Evolutionary conservation across 2,797 vertebrate genomes (phyloP).

Genomic region (Anguilla marmorata): DNA sequence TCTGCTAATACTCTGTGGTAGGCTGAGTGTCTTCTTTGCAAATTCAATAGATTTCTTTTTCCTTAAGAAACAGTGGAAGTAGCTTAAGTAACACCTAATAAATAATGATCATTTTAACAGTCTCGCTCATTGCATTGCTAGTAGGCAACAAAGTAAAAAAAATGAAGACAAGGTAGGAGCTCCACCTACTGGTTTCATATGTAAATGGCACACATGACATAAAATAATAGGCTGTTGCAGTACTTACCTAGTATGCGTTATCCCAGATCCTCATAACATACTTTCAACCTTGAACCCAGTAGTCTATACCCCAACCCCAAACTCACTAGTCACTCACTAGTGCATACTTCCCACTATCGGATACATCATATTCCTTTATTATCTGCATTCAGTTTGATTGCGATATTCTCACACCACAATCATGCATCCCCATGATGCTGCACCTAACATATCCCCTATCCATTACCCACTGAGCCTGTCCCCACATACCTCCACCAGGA

Average conservation of each 20-base stretch:
- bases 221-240: no score
- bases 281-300: neutral
- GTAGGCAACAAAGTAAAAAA: neutral
- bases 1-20: no score
- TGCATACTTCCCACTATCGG: no score
- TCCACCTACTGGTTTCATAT: neutral
- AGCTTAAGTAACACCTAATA: neutral
- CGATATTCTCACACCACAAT: neutral
- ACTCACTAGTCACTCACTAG: neutral
- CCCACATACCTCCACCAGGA: conserved; percentile 71
- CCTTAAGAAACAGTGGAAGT: neutral
- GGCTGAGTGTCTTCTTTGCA: neutral
- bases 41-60: neutral
- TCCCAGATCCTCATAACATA: neutral
- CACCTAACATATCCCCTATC: neutral
- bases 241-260: neutral
- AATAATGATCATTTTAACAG: neutral
- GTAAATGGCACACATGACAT: neutral
- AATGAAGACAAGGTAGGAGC: neutral
- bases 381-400: neutral
- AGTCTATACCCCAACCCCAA: neutral
- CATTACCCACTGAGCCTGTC: neutral
- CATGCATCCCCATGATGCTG: neutral
- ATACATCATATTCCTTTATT: neutral
- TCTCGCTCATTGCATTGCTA: neutral